Evolutionary conservation across 2,888 invertebrate genomes (phyloP), one percentile per base, ranked within the genome.

Genomic region (Morpho deidamia): DNA sequence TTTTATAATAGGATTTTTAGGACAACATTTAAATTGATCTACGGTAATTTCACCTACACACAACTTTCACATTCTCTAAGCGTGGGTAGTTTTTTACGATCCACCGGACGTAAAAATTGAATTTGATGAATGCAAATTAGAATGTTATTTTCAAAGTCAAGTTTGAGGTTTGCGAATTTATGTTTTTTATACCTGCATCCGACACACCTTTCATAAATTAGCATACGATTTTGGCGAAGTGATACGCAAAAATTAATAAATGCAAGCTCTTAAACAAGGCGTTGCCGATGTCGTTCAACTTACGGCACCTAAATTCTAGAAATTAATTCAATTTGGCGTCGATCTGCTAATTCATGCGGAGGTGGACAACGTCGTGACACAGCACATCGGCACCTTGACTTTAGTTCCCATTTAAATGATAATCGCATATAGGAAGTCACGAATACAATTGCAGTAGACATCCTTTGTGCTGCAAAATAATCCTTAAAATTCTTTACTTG

Each of bases 351-450:
- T 38, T 47, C 53, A 47, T 33, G 37, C 43, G 32, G 37, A 53
- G 51, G 51, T 39, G 14, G 11, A 46, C 41, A 23, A 33, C 8
- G 38, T 42, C 45, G 33, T 23, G 51, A 37, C 43, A 23, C 23
- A 23, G 41, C 45, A 37, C 38, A 8, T 9, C 12, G 34, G 34
- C 34, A 34, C 34, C 55, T 47, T 47, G 51, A 50, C 12, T 12
- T 33, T n/a, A 11, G 41, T 42, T 55, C 45, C 46, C 9, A 51
- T 51, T 59, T 53, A 49, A 59, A 59, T 51, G 50, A 50, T 56
- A 53, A 53, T 52, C 56, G 53, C 49, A 35, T n/a, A 10, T 11
- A 40, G 50, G 56, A 56, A 40, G 46, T 56, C 53, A 56, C 56
- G 56, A 53, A 12, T 23, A 33, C 38, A 43, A 50, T 43, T 14